Conservation (phyloP, 2,113 vertebrate genomes). For the Hiodon tergisus region DNA sequence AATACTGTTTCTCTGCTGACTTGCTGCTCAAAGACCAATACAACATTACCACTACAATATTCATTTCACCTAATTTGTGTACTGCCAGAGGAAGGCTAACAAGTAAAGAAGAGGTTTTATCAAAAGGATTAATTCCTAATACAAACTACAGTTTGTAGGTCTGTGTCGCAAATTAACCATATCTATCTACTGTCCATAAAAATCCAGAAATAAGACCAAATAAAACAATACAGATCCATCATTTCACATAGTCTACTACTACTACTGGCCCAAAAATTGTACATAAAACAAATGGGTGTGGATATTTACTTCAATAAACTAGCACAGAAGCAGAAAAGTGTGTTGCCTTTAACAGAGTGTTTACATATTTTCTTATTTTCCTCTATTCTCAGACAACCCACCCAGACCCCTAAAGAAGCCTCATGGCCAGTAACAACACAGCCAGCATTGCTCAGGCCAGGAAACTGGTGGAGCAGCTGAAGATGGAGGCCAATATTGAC, state of each 20-base stretch:
- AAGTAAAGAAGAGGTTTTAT: neutral
- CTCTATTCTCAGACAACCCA: constrained; percentile 25
- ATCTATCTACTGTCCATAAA: neutral
- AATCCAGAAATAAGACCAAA: neutral
- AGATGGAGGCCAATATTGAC: constrained; percentile 98
- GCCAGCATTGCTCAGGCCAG: constrained; percentile 94
- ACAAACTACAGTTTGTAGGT: neutral
- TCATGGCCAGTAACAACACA: constrained; percentile 97
- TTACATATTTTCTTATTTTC: constrained; percentile 5
- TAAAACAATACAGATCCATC: neutral
- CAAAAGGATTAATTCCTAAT: neutral
- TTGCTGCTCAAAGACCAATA: neutral
- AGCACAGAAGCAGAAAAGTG: neutral
- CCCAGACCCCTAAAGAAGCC: constrained; percentile 31
- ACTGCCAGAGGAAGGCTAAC: too few relatives aligned
- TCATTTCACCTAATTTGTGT: too few relatives aligned
- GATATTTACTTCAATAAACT: neutral
- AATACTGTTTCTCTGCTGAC: too few relatives aligned
- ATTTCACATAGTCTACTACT: neutral
- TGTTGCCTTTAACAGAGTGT: neutral
- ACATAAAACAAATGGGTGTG: neutral
- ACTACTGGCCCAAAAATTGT: too few relatives aligned
- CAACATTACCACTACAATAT: neutral
- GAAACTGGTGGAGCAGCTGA: constrained; percentile 98
- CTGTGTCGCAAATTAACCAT: neutral